Percentiles rank a stretch among this genome's conserved stretches.
Conservation (phyloP, 2,113 vertebrate species). For the Strix uralensis region DNA sequence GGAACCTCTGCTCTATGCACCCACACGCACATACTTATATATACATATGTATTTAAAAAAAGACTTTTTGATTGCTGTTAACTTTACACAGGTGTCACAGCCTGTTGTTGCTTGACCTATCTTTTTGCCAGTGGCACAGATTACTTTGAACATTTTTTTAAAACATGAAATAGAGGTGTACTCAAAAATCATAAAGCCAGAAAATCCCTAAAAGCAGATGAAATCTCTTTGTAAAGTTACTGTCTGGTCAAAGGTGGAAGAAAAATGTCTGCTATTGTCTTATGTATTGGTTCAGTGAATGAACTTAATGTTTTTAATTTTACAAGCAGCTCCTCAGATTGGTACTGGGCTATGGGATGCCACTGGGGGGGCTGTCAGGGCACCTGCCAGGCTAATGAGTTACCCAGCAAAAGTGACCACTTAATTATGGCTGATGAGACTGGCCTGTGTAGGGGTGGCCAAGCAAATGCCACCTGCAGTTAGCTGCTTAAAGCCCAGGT, state of each 20-base stretch:
- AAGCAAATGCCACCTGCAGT: neutral
- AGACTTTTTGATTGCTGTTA: neutral
- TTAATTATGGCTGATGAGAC: neutral
- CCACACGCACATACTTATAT: neutral
- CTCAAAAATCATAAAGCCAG: neutral
- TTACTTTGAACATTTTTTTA: neutral
- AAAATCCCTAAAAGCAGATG: neutral
- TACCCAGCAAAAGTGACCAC: neutral
- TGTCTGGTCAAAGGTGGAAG: neutral
- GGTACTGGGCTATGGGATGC: neutral
- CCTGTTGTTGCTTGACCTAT: neutral
- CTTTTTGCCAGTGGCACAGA: neutral
- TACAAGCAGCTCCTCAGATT: neutral
- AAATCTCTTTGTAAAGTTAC: neutral
- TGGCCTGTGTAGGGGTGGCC: neutral
- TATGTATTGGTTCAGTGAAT: neutral
- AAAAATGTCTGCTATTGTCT: neutral
- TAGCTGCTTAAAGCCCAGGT: neutral
- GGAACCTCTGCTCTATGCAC: neutral
- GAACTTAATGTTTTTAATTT: neutral
- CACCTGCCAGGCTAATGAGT: neutral
- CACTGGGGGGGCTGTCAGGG: fast-evolving
- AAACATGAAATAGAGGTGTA: neutral
- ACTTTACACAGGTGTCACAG: neutral
- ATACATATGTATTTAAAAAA: no score